Base-by-base conservation (phyloP, 2,888 invertebrate species). In the Gari tellinella region DNA sequence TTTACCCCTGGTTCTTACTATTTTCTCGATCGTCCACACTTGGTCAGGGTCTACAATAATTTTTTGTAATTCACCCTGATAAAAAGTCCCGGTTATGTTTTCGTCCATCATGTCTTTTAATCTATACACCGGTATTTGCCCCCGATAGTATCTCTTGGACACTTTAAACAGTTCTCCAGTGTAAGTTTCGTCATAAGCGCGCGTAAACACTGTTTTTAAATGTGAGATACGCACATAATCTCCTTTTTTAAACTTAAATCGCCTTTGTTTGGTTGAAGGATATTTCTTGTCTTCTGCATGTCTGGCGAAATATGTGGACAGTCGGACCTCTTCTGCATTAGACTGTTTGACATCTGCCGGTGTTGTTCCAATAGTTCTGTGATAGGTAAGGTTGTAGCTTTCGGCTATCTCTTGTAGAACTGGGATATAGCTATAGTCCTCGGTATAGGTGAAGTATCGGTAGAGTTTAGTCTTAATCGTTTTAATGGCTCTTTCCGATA, bases 121-220 rank as follows among this genome's bases (percentile, higher is more conserved):
- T 38, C 53, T 57, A n/a, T n/a, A n/a, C n/a, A n/a, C n/a, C n/a
- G n/a, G n/a, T n/a, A n/a, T n/a, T n/a, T n/a, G n/a, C n/a, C n/a
- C n/a, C n/a, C n/a, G n/a, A n/a, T n/a, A n/a, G 21, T 67, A 61
- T 31, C 46, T 60, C 53, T 67, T 67, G 21, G 43, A 25, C 1
- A 67, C 46, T 46, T 31, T 41, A 52, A 67, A 60, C 38, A 67
- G 21, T 46, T 67, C 67, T 17, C 64, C 72, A 7, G 67, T 64
- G 58, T 70, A 80, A 21, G 57, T 72, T 60, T 73, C 46, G 45
- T 74, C 69, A 48, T 78, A 75, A 14, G 53, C 53, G 7, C 53
- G 53, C 2, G 53, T 53, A 37, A 53, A 53, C 17, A 37, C 31
- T 8, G 62, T 66, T 53, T 53, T 53, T 5, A 53, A n/a, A 53